A percentile compares a stretch with the other conserved stretches of the same genome.
These are phyloP conservation scores for Chorisops tibialis DNA, from an alignment of 2,888 invertebrate genomes.

Conservation along the genomic window DNA sequence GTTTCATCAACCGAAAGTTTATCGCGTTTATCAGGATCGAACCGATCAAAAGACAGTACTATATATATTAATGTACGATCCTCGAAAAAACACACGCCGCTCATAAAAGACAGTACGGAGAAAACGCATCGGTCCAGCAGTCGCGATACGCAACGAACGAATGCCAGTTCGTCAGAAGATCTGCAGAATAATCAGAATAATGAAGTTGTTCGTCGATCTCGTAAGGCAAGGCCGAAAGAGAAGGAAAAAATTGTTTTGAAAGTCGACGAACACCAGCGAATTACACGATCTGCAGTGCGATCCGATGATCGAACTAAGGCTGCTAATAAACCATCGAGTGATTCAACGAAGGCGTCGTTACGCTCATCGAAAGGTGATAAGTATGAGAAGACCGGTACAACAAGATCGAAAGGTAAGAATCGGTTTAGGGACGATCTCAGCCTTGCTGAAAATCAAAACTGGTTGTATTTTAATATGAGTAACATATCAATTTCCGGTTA, in stretches of 20 bases:
- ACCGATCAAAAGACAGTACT: slow-evolving; percentile 8
- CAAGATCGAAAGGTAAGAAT: slow-evolving; percentile 27
- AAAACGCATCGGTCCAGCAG: slow-evolving; percentile 53
- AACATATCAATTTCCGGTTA: too few relatives aligned
- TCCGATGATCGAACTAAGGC: slow-evolving; percentile 7
- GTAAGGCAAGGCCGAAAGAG: slow-evolving; percentile 34
- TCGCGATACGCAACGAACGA: slow-evolving; percentile 53
- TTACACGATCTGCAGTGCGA: slow-evolving; percentile 14
- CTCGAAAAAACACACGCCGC: slow-evolving; percentile 12
- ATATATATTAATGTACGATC: slow-evolving; percentile 16
- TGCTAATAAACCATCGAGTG: background rate
- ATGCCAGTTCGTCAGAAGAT: slow-evolving; percentile 56
- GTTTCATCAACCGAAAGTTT: slow-evolving; percentile 35
- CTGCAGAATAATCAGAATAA: slow-evolving; percentile 34
- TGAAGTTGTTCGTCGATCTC: slow-evolving; percentile 6
- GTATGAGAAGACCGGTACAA: slow-evolving; percentile 19
- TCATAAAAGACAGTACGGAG: slow-evolving; percentile 34
- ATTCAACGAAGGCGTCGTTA: slow-evolving; percentile 1
- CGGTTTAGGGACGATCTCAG: too few relatives aligned
- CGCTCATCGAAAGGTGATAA: slow-evolving; percentile 25
- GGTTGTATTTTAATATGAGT: too few relatives aligned
- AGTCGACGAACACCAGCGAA: slow-evolving; percentile 30
- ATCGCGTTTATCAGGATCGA: slow-evolving; percentile 6
- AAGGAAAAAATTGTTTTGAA: slow-evolving; percentile 28
- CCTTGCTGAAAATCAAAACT: too few relatives aligned